Conservation (phyloP, 2,888 invertebrate genomes). For the Lypha dubia region DNA sequence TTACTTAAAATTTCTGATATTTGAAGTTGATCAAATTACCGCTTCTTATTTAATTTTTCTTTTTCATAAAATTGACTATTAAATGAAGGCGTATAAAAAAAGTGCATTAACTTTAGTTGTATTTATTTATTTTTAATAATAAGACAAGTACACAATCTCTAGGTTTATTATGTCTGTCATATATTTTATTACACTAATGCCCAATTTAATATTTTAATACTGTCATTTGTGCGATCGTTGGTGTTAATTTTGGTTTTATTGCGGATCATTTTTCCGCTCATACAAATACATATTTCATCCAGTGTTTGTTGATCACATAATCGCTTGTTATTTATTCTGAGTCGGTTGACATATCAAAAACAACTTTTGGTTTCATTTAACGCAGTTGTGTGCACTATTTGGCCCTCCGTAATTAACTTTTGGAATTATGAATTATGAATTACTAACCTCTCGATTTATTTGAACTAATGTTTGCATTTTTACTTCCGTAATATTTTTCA, state of each 20-base stretch:
- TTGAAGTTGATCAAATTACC: slow-evolving; percentile 41
- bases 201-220: slow-evolving; percentile 61
- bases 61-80: background rate
- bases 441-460: background rate
- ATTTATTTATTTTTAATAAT: background rate
- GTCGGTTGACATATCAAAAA: slow-evolving; percentile 36
- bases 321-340: slow-evolving; percentile 24
- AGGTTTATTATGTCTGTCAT: slow-evolving; percentile 27
- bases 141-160: slow-evolving; percentile 11
- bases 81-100: slow-evolving; percentile 61
- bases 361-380: slow-evolving; percentile 55
- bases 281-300: slow-evolving; percentile 20
- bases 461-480: background rate
- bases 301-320: slow-evolving; percentile 59
- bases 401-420: slow-evolving; percentile 19
- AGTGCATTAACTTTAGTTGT: slow-evolving; percentile 31
- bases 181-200: slow-evolving; percentile 53
- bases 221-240: slow-evolving; percentile 61
- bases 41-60: too few relatives aligned
- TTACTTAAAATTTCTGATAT: slow-evolving; percentile 14
- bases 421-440: background rate
- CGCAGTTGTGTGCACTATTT: background rate
- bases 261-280: slow-evolving; percentile 54
- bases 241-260: slow-evolving; percentile 66
- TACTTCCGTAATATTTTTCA: too few relatives aligned